These are phyloP conservation scores for Syngnathoides biaculeatus DNA, from an alignment of 2,113 vertebrate species.

Conservation along the genomic window DNA sequence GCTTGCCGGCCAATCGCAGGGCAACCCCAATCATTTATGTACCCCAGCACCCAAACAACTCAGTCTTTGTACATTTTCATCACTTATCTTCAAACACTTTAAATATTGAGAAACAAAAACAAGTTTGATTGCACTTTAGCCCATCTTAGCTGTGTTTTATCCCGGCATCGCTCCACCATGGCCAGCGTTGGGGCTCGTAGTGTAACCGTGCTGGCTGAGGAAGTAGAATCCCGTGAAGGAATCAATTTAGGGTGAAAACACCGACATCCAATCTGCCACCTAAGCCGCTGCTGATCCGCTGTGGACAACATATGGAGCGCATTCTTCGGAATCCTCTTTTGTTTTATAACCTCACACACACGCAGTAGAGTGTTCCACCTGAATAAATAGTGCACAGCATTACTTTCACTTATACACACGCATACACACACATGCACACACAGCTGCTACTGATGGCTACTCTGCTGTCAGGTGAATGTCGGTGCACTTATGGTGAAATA, in stretches of 20 bases:
- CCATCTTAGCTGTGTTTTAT: not conserved
- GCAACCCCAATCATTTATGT: no score
- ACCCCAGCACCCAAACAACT: no score
- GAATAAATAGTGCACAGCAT: constrained; percentile 2
- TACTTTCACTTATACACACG: not conserved
- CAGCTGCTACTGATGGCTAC: not conserved
- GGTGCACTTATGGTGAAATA: not conserved
- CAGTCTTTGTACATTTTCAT: no score
- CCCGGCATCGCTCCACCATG: not conserved
- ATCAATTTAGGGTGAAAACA: constrained; percentile 1
- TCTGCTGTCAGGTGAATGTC: not conserved
- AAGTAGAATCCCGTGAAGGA: not conserved
- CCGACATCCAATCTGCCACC: not conserved
- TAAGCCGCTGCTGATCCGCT: not conserved
- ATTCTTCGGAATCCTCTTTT: constrained; percentile 9
- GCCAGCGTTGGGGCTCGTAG: not conserved
- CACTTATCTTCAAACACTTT: no score
- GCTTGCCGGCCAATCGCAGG: no score
- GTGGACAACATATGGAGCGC: not conserved
- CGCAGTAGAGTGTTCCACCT: not conserved
- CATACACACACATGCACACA: not conserved
- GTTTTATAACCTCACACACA: constrained; percentile 5
- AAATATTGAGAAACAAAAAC: no score
- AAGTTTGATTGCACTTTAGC: not conserved
- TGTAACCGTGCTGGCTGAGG: not conserved